These are phyloP conservation scores for Adelosebastes latens DNA, from an alignment of 2,797 vertebrate genomes.

Conservation along the genomic window DNA sequence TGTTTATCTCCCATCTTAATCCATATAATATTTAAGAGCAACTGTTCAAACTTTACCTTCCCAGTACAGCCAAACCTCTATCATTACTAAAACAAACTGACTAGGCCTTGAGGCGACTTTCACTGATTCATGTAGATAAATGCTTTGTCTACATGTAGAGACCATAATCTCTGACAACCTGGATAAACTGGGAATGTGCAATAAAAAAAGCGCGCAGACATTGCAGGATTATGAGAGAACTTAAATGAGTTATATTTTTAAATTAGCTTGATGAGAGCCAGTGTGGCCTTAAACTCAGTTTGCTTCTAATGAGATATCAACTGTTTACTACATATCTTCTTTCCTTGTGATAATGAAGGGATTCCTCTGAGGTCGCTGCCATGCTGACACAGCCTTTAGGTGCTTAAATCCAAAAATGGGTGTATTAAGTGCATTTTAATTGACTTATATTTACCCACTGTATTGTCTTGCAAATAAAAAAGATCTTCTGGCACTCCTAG, in stretches of 20 bases:
- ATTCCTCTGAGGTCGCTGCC: constrained; percentile 64
- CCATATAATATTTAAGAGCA: constrained; percentile 52
- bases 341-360: constrained; percentile 65
- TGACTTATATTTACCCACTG: constrained; percentile 77
- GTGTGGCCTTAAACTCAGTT: constrained; percentile 66
- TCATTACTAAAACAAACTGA: constrained; percentile 64
- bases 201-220: constrained; percentile 47
- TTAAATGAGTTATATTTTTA: constrained; percentile 69
- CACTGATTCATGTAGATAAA: constrained; percentile 55
- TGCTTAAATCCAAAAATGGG: constrained; percentile 68
- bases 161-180: constrained; percentile 57
- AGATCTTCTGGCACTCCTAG: constrained; percentile 77
- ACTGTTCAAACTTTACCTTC: constrained; percentile 53
- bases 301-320: constrained; percentile 71
- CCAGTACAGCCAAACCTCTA: constrained; percentile 38
- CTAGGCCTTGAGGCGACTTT: constrained; percentile 51
- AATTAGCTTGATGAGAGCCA: constrained; percentile 61
- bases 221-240: constrained; percentile 46
- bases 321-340: constrained; percentile 60
- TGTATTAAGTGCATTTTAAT: constrained; percentile 77
- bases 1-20: constrained; percentile 37
- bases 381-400: constrained; percentile 77
- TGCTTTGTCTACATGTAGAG: constrained; percentile 51
- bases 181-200: constrained; percentile 49
- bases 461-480: constrained; percentile 74